Evolutionary conservation across 2,797 vertebrate genomes (phyloP).

Genomic region (Paguma larvata): DNA sequence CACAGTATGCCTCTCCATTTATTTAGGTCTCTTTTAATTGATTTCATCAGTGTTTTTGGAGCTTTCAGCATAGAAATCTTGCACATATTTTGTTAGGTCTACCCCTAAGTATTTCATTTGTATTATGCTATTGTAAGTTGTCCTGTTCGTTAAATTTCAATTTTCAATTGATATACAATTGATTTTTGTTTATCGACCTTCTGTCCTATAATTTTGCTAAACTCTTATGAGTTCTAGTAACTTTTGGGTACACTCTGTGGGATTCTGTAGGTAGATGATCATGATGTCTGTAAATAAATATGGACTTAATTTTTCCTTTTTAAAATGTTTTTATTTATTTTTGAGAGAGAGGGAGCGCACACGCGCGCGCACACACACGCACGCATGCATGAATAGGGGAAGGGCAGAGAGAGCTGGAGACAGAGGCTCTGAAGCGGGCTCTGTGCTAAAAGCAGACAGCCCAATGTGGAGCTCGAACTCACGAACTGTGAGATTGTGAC

Average conservation of each 20-base stretch:
- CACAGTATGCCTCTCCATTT: neutral
- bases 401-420: too few relatives aligned
- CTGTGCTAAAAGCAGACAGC: too few relatives aligned
- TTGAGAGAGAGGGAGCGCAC: neutral
- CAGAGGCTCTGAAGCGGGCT: too few relatives aligned
- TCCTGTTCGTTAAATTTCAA: constrained; percentile 37
- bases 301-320: constrained; percentile 33
- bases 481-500: too few relatives aligned
- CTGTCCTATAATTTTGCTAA: neutral
- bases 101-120: constrained; percentile 8
- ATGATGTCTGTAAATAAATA: neutral
- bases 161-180: neutral
- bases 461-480: too few relatives aligned
- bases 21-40: neutral
- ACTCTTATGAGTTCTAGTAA: neutral
- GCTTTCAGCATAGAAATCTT: constrained; percentile 22
- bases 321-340: constrained; percentile 23
- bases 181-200: constrained; percentile 7
- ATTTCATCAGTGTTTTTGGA: neutral
- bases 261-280: neutral
- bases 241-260: neutral
- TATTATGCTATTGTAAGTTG: neutral
- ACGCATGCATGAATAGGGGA: too few relatives aligned
- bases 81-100: constrained; percentile 27
- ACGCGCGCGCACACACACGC: too few relatives aligned